Evolutionary conservation across 2,797 vertebrate genomes (phyloP).

Genomic region (Caiman crocodilus): DNA sequence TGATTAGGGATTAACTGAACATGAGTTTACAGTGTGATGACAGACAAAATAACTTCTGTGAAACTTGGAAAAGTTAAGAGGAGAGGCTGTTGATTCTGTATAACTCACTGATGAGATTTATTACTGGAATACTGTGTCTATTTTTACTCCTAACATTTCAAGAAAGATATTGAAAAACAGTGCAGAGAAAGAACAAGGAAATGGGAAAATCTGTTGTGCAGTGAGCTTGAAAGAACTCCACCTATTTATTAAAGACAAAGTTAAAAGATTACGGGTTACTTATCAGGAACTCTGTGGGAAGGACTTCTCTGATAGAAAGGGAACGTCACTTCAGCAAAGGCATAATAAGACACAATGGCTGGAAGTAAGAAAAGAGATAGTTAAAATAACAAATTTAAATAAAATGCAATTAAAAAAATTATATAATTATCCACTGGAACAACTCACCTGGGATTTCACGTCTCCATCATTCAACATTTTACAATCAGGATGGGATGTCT

Average conservation of each 20-base stretch:
- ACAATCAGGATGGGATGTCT: accelerated
- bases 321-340: not conserved
- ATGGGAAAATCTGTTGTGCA: accelerated
- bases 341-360: not conserved
- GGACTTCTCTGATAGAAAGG: too few relatives aligned
- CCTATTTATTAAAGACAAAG: too few relatives aligned
- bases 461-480: not conserved
- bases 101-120: not conserved
- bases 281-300: too few relatives aligned
- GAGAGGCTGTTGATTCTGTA: not conserved
- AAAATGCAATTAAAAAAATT: accelerated
- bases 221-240: too few relatives aligned
- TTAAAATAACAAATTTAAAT: not conserved
- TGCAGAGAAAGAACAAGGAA: accelerated
- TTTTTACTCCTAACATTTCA: not conserved
- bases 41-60: accelerated
- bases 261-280: too few relatives aligned
- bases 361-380: not conserved
- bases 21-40: not conserved
- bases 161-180: not conserved
- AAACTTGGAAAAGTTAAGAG: not conserved
- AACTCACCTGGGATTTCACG: not conserved
- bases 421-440: too few relatives aligned
- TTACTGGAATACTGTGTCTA: not conserved
- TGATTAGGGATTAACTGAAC: not conserved